These are phyloP conservation scores for Collichthys lucidus DNA, from an alignment of 2,113 vertebrate genomes.

Conservation along the genomic window DNA sequence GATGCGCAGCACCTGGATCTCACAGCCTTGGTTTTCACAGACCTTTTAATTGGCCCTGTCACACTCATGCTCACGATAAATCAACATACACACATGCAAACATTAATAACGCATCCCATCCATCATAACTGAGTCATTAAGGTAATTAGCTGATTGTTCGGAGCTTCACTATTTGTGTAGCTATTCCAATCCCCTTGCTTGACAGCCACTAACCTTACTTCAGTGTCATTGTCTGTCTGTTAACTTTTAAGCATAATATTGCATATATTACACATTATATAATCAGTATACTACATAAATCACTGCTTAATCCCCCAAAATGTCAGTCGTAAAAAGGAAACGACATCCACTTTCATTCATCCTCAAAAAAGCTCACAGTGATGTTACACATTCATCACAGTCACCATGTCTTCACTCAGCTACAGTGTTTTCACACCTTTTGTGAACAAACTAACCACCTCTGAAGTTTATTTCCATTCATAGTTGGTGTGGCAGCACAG, in stretches of 20 bases:
- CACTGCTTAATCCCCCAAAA: not conserved
- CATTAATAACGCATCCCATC: not conserved
- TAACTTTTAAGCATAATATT: not conserved
- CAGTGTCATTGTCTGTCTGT: not conserved
- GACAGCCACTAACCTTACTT: not conserved
- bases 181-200: not conserved
- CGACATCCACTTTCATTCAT: conserved; percentile 1
- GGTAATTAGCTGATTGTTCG: conserved; percentile 26
- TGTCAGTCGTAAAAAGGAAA: not conserved
- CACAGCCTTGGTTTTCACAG: not conserved
- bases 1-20: not conserved
- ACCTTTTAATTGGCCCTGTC: conserved; percentile 20
- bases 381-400: not conserved
- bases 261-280: not conserved
- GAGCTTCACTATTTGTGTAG: not conserved
- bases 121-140: conserved; percentile 26
- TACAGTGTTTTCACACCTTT: conserved; percentile 4
- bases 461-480: not conserved
- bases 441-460: conserved; percentile 20
- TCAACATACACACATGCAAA: conserved; percentile 14
- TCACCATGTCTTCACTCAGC: not conserved
- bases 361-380: not conserved
- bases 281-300: not conserved
- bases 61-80: conserved; percentile 25
- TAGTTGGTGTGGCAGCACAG: conserved; percentile 6